A percentile compares a stretch with the other conserved stretches of the same genome.
Evolutionary conservation across 2,113 vertebrate genomes (phyloP).

Genomic region (Perca fluviatilis): DNA sequence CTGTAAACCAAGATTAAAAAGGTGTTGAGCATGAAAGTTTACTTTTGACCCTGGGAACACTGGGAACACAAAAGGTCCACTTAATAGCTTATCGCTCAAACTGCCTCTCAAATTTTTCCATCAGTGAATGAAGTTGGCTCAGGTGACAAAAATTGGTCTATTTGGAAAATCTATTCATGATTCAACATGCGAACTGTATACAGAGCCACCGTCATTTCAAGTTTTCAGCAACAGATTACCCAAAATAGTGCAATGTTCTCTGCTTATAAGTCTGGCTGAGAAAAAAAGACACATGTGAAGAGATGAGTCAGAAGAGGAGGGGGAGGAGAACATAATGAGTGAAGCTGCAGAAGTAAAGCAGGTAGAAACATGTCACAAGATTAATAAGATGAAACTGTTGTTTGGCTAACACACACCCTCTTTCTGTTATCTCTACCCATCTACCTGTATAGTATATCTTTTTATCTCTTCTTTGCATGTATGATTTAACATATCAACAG

Average conservation of each 20-base stretch:
- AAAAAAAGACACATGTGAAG: neutral
- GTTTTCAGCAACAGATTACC: neutral
- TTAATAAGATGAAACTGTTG: slow-evolving; percentile 42
- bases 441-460: neutral
- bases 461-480: neutral
- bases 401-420: slow-evolving; percentile 37
- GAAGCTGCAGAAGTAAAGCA: slow-evolving; percentile 50
- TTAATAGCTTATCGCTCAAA: neutral
- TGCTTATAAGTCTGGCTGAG: neutral
- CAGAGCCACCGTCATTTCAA: neutral
- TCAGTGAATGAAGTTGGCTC: neutral
- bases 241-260: neutral
- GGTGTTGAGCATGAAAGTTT: neutral
- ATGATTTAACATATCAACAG: neutral
- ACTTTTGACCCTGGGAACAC: neutral
- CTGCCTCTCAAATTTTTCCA: neutral
- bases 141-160: neutral
- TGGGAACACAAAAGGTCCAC: neutral
- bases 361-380: slow-evolving; percentile 70
- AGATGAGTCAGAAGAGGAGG: slow-evolving; percentile 7
- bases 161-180: neutral
- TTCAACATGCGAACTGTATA: neutral
- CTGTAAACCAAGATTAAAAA: neutral
- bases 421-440: neutral
- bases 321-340: neutral